These are phyloP conservation scores for Siphamia tubifer DNA, from an alignment of 2,113 vertebrate genomes.

Conservation along the genomic window DNA sequence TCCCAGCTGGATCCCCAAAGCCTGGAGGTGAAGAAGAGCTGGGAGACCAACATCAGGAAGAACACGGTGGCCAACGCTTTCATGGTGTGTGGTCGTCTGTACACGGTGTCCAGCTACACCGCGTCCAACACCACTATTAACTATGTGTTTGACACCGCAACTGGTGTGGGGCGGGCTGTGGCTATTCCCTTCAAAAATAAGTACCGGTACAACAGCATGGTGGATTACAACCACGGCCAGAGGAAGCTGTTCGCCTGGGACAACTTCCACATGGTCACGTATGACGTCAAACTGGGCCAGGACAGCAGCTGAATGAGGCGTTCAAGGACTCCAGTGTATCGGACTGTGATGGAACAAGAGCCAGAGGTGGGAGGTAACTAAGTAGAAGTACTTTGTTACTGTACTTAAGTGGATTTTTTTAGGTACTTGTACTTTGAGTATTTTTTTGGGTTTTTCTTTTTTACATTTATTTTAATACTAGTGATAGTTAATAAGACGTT, in stretches of 20 bases:
- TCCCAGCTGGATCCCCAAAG: conserved; percentile 86
- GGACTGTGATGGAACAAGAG: no score
- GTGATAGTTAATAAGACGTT: no score
- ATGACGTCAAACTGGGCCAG: conserved; percentile 81
- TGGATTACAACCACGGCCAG: conserved; percentile 90
- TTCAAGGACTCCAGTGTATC: neutral
- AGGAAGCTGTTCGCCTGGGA: conserved; percentile 92
- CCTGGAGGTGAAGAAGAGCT: conserved; percentile 83
- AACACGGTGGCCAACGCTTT: conserved; percentile 90
- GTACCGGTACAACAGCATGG: conserved; percentile 91
- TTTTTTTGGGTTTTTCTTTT: no score
- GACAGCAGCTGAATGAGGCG: conserved; percentile 34
- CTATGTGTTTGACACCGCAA: conserved; percentile 83
- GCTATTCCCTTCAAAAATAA: conserved; percentile 85
- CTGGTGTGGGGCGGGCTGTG: conserved; percentile 67
- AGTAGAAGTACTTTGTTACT: no score
- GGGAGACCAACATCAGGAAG: conserved; percentile 91
- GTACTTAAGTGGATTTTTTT: no score
- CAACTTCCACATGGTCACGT: conserved; percentile 93
- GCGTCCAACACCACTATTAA: conserved; percentile 82
- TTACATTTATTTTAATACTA: no score
- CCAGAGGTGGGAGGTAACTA: no score
- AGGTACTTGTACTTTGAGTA: no score
- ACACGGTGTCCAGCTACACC: conserved; percentile 89
- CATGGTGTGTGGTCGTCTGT: conserved; percentile 88